Conservation (phyloP, 2,888 invertebrate species). For the Choristoneura rosaceana region DNA sequence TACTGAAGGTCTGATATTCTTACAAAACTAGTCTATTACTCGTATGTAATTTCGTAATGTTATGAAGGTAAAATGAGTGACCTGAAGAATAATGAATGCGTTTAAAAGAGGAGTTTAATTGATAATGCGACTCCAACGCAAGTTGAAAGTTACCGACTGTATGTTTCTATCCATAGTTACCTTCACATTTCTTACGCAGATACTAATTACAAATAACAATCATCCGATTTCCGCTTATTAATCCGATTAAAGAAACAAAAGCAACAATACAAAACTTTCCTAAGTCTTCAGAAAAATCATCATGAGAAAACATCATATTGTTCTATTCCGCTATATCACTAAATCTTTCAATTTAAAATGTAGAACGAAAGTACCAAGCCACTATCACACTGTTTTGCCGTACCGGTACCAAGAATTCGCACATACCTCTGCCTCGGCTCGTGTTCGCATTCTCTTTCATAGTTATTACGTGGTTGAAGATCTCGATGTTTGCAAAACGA, state of each 20-base stretch:
- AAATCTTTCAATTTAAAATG: slow-evolving; percentile 63
- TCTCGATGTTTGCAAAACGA: slow-evolving; percentile 17
- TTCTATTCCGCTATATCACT: slow-evolving; percentile 52
- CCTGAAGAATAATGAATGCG: too few species aligned
- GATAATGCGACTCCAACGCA: not conserved
- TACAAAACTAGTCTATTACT: too few species aligned
- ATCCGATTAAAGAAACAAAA: slow-evolving; percentile 32
- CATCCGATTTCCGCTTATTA: slow-evolving; percentile 39
- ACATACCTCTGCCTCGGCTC: slow-evolving; percentile 31
- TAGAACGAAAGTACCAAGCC: slow-evolving; percentile 55
- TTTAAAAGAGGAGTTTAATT: too few species aligned
- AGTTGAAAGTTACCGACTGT: not conserved
- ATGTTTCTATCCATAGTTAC: not conserved
- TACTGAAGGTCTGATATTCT: too few species aligned
- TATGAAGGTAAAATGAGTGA: too few species aligned
- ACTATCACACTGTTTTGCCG: slow-evolving; percentile 40
- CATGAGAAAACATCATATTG: slow-evolving; percentile 56
- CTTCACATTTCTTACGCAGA: slow-evolving; percentile 16
- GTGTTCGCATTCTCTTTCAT: slow-evolving; percentile 25
- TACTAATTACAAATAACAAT: slow-evolving; percentile 30
- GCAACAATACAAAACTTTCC: slow-evolving; percentile 37
- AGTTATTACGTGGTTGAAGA: slow-evolving; percentile 5
- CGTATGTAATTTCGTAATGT: too few species aligned
- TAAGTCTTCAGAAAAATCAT: slow-evolving; percentile 42
- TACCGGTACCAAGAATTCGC: slow-evolving; percentile 31